phyloP scores from a whole-genome alignment of 2,113 vertebrate genomes.

The Poeciliopsis retropinna region DNA sequence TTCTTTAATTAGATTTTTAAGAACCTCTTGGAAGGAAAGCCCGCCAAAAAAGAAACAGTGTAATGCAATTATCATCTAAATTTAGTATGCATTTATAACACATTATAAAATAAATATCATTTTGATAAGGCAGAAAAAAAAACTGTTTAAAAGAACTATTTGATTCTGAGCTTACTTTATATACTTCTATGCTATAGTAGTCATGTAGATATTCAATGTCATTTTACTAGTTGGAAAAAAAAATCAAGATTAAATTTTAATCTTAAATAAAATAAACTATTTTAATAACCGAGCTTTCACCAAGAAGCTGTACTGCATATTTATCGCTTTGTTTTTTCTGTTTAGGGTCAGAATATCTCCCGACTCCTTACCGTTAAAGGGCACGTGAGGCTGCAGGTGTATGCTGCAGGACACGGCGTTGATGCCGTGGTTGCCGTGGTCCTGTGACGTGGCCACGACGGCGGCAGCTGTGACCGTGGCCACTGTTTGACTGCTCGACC shows the following conservation, averaged over 20 bases:
- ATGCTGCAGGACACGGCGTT: slow-evolving; percentile 54
- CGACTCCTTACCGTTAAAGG: slow-evolving; percentile 71
- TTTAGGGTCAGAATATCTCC: not conserved
- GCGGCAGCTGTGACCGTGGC: slow-evolving; percentile 34
- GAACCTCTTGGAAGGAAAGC: not conserved
- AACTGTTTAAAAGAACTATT: slow-evolving; percentile 3
- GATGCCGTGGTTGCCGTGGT: slow-evolving; percentile 62
- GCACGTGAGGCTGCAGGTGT: slow-evolving; percentile 53
- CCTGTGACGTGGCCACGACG: slow-evolving; percentile 47
- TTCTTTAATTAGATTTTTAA: slow-evolving; percentile 4
- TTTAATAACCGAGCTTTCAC: slow-evolving; percentile 10
- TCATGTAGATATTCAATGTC: slow-evolving; percentile 6
- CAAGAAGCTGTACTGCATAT: not conserved
- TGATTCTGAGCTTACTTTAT: not conserved
- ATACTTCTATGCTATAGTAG: no score
- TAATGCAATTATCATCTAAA: slow-evolving; percentile 7
- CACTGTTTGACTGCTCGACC: slow-evolving; percentile 52
- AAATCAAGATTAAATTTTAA: not conserved
- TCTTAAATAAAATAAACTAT: not conserved
- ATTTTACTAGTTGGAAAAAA: not conserved
- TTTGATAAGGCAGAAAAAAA: not conserved
- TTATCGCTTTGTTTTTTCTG: no score
- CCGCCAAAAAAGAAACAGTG: not conserved
- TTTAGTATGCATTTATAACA: slow-evolving; percentile 9
- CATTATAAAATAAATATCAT: not conserved